Percentiles rank a stretch among this genome's conserved stretches.
phyloP scores from a whole-genome alignment of 1,140 invertebrate genomes.

The Brachystomella parvula region DNA sequence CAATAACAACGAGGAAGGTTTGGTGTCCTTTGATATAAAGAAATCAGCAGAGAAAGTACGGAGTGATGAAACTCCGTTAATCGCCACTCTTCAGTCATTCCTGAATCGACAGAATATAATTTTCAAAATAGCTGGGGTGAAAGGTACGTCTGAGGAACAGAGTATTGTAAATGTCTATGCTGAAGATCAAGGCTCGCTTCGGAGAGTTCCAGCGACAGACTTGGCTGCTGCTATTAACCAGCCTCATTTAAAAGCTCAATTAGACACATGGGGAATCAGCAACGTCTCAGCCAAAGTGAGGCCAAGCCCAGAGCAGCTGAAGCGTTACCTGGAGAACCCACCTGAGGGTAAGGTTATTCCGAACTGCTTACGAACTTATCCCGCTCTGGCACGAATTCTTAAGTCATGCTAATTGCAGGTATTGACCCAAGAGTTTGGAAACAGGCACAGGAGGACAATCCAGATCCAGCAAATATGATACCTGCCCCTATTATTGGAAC shows the following conservation, averaged over 20 bases:
- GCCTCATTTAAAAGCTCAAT: conserved; percentile 55
- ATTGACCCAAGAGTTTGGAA: conserved; percentile 73
- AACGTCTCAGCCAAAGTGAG: conserved; percentile 49
- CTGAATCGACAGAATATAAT: conserved; percentile 30
- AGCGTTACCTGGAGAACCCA: conserved; percentile 80
- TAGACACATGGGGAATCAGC: conserved; percentile 57
- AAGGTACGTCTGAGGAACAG: conserved; percentile 19
- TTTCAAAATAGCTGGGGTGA: conserved; percentile 32
- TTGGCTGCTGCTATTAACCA: conserved; percentile 60
- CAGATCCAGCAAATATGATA: conserved; percentile 64
- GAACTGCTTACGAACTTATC: background rate
- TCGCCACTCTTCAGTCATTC: conserved; percentile 25
- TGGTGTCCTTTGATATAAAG: conserved; percentile 26
- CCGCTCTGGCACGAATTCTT: background rate
- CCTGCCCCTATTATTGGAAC: conserved; percentile 83
- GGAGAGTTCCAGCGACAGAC: conserved; percentile 66
- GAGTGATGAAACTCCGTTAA: conserved; percentile 27
- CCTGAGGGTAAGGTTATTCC: conserved; percentile 55
- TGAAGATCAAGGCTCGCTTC: conserved; percentile 45
- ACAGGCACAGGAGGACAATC: conserved; percentile 45
- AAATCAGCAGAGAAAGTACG: conserved; percentile 25
- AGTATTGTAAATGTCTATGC: conserved; percentile 24
- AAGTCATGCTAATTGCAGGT: conserved; percentile 45
- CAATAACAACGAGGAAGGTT: conserved; percentile 35
- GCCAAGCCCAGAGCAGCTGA: conserved; percentile 60